These are phyloP conservation scores for Galaxias olidus DNA, from an alignment of 2,797 vertebrate species.

Conservation along the genomic window DNA sequence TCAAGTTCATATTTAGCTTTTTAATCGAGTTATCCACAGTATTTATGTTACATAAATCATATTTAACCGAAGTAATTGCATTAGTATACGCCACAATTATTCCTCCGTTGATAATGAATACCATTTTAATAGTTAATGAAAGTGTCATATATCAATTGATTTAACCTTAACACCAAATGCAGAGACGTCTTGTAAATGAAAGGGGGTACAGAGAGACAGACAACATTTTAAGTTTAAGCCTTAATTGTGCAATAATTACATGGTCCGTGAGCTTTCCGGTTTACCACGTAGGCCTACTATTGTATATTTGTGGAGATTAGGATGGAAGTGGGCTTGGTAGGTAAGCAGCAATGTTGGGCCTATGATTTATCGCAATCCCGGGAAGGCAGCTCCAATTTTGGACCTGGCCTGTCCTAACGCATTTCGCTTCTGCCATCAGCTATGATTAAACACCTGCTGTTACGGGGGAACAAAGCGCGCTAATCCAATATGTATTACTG, in stretches of 20 bases:
- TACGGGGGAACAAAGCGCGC: conserved; percentile 95
- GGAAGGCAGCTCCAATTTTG: conserved; percentile 64
- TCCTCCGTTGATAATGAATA: conserved; percentile 42
- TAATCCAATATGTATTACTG: conserved; percentile 99
- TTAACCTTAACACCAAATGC: conserved; percentile 36
- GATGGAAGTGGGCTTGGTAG: conserved; percentile 10
- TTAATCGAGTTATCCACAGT: conserved; percentile 11
- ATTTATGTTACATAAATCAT: conserved; percentile 14
- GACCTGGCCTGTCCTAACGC: conserved; percentile 92
- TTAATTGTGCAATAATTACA: too few relatives aligned
- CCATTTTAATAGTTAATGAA: conserved; percentile 40
- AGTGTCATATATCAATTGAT: conserved; percentile 50
- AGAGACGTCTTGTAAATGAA: background rate
- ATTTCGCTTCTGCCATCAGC: conserved; percentile 98
- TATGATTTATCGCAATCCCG: conserved; percentile 53
- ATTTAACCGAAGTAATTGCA: conserved; percentile 9
- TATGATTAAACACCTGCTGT: conserved; percentile 99
- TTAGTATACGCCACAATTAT: conserved; percentile 14
- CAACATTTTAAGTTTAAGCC: background rate
- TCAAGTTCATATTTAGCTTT: background rate
- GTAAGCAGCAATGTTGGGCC: conserved; percentile 36
- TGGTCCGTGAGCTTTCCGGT: too few relatives aligned
- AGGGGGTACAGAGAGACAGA: background rate
- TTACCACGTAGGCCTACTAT: too few relatives aligned
- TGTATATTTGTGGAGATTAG: conserved; percentile 8